Conservation (phyloP, 2,888 invertebrate genomes). For the Agriotes lineatus region DNA sequence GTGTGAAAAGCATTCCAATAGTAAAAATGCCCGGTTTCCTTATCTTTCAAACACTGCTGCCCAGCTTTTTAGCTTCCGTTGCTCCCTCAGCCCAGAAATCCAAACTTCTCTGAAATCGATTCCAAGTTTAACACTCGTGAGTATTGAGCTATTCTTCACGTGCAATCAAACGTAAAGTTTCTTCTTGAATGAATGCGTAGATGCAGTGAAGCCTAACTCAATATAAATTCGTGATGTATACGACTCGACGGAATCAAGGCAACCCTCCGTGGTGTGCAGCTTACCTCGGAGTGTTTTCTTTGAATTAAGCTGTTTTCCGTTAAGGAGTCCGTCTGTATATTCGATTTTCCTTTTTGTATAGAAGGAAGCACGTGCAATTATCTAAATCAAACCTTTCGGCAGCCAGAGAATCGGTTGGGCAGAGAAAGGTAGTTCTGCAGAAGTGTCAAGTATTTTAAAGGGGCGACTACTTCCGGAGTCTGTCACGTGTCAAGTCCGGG, state of each 20-base stretch:
- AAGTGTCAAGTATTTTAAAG: constrained; percentile 41
- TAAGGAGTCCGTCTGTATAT: no score
- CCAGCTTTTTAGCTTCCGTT: constrained; percentile 40
- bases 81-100: constrained; percentile 36
- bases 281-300: constrained; percentile 21
- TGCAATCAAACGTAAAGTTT: constrained; percentile 64
- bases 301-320: no score
- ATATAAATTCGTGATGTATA: constrained; percentile 42
- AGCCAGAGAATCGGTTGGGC: constrained; percentile 9
- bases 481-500: constrained; percentile 52
- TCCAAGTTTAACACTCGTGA: constrained; percentile 57
- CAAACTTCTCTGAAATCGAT: constrained; percentile 50
- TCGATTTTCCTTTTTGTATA: no score
- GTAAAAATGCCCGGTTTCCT: constrained; percentile 34
- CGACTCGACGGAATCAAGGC: constrained; percentile 13
- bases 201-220: constrained; percentile 54
- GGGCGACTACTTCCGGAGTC: constrained; percentile 52
- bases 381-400: neutral
- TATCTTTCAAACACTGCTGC: constrained; percentile 36
- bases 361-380: neutral
- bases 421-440: constrained; percentile 9
- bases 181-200: constrained; percentile 62
- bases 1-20: constrained; percentile 21
- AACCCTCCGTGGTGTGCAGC: constrained; percentile 10
- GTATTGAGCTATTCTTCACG: constrained; percentile 63